Conservation (phyloP, 2,797 vertebrate species). For the Nannoperca obscura region DNA sequence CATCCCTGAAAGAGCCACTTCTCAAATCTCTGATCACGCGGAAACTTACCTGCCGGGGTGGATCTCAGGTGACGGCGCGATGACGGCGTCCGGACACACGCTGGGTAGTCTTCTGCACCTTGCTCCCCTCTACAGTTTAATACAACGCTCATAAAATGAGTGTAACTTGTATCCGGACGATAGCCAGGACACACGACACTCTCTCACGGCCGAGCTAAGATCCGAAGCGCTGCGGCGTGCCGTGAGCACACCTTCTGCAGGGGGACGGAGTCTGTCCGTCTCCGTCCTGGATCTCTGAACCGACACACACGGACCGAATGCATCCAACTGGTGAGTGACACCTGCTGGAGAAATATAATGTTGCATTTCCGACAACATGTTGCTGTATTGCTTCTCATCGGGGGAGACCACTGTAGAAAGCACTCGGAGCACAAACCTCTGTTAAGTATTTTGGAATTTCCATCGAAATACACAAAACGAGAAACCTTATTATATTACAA, state of each 20-base stretch:
- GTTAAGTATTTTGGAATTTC: too few relatives aligned
- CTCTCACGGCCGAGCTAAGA: neutral
- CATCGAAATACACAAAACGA: neutral
- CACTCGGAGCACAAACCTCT: neutral
- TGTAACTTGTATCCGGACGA: neutral
- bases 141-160: neutral
- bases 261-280: neutral
- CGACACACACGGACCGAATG: neutral
- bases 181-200: neutral
- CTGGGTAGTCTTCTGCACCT: neutral
- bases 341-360: conserved; percentile 43
- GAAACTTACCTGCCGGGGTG: conserved; percentile 35
- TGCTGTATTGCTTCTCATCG: neutral
- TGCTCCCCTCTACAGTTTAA: too few relatives aligned
- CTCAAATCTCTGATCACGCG: neutral
- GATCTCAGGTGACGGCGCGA: conserved; percentile 17
- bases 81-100: neutral
- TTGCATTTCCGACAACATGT: neutral
- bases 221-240: neutral
- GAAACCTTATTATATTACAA: neutral
- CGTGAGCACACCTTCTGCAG: neutral
- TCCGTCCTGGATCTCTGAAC: conserved; percentile 6
- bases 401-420: neutral
- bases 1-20: neutral
- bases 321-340: conserved; percentile 25